phyloP scores from a whole-genome alignment of 2,888 invertebrate genomes.

The Perithous albicinctus region DNA sequence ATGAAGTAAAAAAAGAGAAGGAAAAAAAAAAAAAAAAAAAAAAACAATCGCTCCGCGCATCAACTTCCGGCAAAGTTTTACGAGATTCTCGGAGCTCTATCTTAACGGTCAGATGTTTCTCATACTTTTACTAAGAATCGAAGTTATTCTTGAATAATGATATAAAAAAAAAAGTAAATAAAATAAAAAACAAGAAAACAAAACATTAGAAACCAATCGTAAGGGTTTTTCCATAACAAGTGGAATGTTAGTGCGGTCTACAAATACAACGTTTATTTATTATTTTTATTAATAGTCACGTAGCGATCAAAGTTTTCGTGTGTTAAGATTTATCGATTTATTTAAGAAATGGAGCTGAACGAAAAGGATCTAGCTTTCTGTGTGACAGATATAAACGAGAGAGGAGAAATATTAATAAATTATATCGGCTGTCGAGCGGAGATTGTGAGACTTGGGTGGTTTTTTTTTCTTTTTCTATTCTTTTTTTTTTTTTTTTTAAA shows the following conservation, averaged over 20 bases:
- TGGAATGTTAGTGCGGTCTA: slow-evolving; percentile 27
- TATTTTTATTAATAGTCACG: slow-evolving; percentile 23
- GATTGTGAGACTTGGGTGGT: slow-evolving; percentile 33
- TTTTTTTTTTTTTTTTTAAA: slow-evolving; percentile 41
- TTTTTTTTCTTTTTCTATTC: no score
- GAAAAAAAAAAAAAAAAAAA: no score
- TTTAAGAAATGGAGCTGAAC: slow-evolving; percentile 16
- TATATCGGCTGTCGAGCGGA: slow-evolving; percentile 15
- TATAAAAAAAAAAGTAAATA: no score
- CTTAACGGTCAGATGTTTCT: slow-evolving; percentile 36
- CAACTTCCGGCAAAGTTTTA: slow-evolving; percentile 47
- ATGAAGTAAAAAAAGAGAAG: slow-evolving; percentile 3
- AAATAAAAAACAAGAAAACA: neutral
- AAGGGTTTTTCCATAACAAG: slow-evolving; percentile 19
- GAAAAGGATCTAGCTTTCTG: slow-evolving; percentile 27
- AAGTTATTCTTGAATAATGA: slow-evolving; percentile 14
- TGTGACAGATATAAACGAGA: slow-evolving; percentile 16
- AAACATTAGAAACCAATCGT: slow-evolving; percentile 2
- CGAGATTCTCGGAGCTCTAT: slow-evolving; percentile 26
- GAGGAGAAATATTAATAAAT: slow-evolving; percentile 54
- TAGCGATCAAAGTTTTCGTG: neutral
- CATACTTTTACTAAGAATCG: slow-evolving; percentile 4
- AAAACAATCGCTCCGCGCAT: neutral
- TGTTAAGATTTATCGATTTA: slow-evolving; percentile 11
- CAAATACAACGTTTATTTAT: slow-evolving; percentile 34